Evolutionary conservation across 2,113 vertebrate genomes (phyloP).

Genomic region (Ageneiosus marmoratus): DNA sequence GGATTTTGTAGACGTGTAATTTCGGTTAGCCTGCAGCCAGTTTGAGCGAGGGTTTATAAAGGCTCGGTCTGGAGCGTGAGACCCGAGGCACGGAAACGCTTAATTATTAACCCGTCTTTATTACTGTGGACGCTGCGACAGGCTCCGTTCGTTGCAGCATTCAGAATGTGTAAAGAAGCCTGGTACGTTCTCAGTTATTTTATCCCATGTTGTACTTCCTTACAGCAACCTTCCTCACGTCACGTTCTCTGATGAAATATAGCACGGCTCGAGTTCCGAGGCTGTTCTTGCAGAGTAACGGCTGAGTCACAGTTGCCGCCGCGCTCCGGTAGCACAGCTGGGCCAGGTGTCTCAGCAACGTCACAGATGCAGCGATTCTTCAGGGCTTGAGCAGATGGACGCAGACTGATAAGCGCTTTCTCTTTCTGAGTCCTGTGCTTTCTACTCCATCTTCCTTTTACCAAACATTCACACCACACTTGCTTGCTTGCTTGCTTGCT

Average conservation of each 20-base stretch:
- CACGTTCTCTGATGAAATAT: neutral
- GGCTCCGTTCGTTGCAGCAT: slow-evolving; percentile 39
- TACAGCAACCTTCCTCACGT: neutral
- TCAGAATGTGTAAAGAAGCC: neutral
- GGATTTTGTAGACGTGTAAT: neutral
- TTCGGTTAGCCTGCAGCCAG: slow-evolving; percentile 3
- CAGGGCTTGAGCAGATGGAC: slow-evolving; percentile 31
- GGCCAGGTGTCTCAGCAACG: slow-evolving; percentile 25
- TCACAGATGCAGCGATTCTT: slow-evolving; percentile 26
- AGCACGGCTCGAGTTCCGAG: neutral
- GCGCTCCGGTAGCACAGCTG: slow-evolving; percentile 31
- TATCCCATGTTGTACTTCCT: neutral
- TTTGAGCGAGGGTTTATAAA: neutral
- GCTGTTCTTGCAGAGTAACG: neutral
- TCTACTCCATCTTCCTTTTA: neutral
- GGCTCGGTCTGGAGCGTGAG: slow-evolving; percentile 4
- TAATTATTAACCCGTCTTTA: slow-evolving; percentile 77
- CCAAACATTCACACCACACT: neutral
- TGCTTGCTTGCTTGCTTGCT: too few relatives aligned
- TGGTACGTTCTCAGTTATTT: neutral
- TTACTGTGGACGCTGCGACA: slow-evolving; percentile 67
- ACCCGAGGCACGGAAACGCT: slow-evolving; percentile 41
- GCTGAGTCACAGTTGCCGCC: neutral
- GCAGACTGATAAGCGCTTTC: slow-evolving; percentile 8
- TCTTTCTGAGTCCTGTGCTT: neutral